These are phyloP conservation scores for Pristionchus exspectatus DNA, from an alignment of 2,888 invertebrate species.

Conservation along the genomic window DNA sequence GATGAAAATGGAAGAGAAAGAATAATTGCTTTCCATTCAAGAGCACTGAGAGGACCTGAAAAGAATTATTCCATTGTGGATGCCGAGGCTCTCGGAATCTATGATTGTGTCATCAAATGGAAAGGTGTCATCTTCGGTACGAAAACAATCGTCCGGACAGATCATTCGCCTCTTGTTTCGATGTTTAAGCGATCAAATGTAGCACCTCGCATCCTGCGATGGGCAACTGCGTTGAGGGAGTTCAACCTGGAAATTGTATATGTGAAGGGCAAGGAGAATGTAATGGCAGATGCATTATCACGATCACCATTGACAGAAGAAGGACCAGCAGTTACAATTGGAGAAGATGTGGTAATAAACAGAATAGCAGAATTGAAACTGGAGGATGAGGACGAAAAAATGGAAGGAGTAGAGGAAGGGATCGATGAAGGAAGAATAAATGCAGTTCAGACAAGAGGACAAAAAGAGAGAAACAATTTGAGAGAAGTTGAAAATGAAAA, in stretches of 20 bases:
- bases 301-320: background rate
- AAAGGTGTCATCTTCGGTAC: background rate
- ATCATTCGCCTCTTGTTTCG: background rate
- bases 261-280: slow-evolving; percentile 21
- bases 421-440: background rate
- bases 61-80: slow-evolving; percentile 15
- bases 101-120: background rate
- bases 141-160: background rate
- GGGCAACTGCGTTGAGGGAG: background rate
- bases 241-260: background rate
- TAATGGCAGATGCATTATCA: slow-evolving; percentile 24
- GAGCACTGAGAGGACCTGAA: background rate
- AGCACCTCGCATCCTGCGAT: background rate
- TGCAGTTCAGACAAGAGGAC: background rate
- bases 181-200: slow-evolving; percentile 12
- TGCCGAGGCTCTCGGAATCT: background rate
- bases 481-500: no score
- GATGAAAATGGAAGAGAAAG: background rate
- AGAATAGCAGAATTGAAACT: background rate
- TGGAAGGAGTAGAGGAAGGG: background rate
- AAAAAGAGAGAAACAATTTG: background rate
- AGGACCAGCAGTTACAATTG: background rate
- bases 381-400: no score
- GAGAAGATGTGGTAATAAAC: slow-evolving; percentile 18
- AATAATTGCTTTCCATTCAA: background rate